phyloP scores from a whole-genome alignment of 2,888 invertebrate genomes.

The Loripinus fragilis region DNA sequence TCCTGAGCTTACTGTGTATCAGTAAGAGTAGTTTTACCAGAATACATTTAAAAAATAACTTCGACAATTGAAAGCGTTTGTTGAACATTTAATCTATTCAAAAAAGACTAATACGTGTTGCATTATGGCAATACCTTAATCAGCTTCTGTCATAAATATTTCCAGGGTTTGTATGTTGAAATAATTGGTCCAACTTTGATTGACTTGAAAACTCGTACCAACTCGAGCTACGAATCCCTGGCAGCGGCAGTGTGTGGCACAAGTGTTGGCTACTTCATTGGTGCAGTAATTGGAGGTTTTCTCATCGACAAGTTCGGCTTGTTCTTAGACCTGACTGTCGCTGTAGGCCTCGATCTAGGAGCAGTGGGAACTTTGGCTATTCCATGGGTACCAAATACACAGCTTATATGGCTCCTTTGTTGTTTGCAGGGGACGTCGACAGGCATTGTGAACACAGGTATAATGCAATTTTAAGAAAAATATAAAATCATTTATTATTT shows the following conservation, averaged over 20 bases:
- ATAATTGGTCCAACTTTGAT: conserved; percentile 69
- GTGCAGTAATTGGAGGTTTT: too few relatives aligned
- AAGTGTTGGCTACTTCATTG: conserved; percentile 62
- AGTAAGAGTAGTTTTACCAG: too few relatives aligned
- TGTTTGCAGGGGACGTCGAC: conserved; percentile 50
- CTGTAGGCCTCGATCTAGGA: conserved; percentile 36
- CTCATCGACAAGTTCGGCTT: neutral
- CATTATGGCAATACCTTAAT: too few relatives aligned
- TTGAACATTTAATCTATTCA: too few relatives aligned
- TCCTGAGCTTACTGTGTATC: too few relatives aligned
- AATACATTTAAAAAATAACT: too few relatives aligned
- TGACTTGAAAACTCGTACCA: conserved; percentile 62
- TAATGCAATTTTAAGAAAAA: too few relatives aligned
- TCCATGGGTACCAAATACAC: conserved; percentile 37
- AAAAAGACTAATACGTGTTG: too few relatives aligned
- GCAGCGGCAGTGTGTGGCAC: conserved; percentile 64
- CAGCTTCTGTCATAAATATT: neutral
- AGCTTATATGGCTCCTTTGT: conserved; percentile 42
- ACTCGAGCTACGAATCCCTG: conserved; percentile 66
- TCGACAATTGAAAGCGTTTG: too few relatives aligned
- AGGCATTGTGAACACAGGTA: conserved; percentile 61
- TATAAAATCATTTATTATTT: too few relatives aligned
- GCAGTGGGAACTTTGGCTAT: conserved; percentile 33
- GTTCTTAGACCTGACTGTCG: conserved; percentile 48
- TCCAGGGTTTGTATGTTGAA: conserved; percentile 63